These are phyloP conservation scores for Amphiprion clarkii DNA, from an alignment of 2,797 vertebrate genomes.

Conservation along the genomic window DNA sequence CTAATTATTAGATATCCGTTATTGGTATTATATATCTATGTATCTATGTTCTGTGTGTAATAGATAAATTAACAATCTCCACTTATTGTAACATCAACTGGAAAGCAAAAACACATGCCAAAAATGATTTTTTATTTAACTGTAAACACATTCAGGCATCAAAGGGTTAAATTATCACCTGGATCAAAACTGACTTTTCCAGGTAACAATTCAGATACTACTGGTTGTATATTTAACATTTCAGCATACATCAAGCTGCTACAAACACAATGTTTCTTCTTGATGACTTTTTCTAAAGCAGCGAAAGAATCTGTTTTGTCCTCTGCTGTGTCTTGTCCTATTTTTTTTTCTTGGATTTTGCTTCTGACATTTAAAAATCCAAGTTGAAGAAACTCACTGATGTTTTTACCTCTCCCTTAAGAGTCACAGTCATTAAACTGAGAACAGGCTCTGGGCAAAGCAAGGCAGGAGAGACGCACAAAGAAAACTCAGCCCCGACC, in stretches of 20 bases:
- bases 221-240: not conserved
- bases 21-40: no score
- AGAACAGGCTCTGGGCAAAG: constrained; percentile 43
- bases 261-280: not conserved
- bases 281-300: constrained; percentile 12
- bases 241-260: not conserved
- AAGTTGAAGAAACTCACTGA: constrained; percentile 1
- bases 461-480: constrained; percentile 38
- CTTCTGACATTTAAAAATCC: constrained; percentile 20
- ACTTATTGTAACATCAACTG: no score
- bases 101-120: no score
- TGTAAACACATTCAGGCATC: no score
- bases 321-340: constrained; percentile 2
- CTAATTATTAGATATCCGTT: no score
- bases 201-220: constrained; percentile 26
- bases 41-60: no score
- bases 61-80: no score
- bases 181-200: constrained; percentile 16
- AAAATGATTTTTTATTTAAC: no score
- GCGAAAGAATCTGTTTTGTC: constrained; percentile 10
- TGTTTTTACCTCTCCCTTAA: constrained; percentile 31
- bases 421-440: constrained; percentile 43
- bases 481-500: constrained; percentile 55
- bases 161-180: constrained; percentile 10
- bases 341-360: constrained; percentile 25